Percentiles rank a stretch among this genome's conserved stretches.
These are phyloP conservation scores for Actinostola sp. DNA, from an alignment of 92 coral and sea anemone species.

Conservation along the genomic window DNA sequence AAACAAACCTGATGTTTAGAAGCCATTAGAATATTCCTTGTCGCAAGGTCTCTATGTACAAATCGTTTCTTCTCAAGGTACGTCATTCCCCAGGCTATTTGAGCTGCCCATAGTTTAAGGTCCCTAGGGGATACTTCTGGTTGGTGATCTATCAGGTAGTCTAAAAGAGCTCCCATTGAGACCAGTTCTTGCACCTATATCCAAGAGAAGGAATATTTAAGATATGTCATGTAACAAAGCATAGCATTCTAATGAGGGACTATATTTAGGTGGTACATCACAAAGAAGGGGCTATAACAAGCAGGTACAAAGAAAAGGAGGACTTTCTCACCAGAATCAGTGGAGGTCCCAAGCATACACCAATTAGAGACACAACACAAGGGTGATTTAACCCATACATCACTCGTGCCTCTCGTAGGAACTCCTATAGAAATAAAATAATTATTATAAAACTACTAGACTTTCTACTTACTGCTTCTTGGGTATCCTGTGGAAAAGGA, in stretches of 20 bases:
- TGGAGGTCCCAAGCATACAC: conserved; percentile 99
- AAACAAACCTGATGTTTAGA: conserved; percentile 86
- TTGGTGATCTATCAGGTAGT: conserved; percentile 78
- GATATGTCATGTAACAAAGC: too few relatives aligned
- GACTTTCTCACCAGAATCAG: conserved; percentile 89
- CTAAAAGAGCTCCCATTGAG: conserved; percentile 94
- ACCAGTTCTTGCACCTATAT: conserved; percentile 94
- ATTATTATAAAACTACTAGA: too few relatives aligned
- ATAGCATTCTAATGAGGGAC: too few relatives aligned
- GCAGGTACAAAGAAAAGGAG: too few relatives aligned
- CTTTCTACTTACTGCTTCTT: too few relatives aligned
- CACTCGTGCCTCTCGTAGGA: conserved; percentile 94
- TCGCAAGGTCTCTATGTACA: conserved; percentile 97
- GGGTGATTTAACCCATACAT: conserved; percentile 98
- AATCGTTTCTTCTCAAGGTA: conserved; percentile 97
- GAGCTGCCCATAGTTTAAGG: conserved; percentile 97
- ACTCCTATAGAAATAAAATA: conserved; percentile 60
- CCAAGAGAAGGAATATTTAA: neutral
- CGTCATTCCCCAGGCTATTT: conserved; percentile 99
- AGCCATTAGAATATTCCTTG: conserved; percentile 94
- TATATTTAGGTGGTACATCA: too few relatives aligned
- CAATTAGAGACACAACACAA: conserved; percentile 92
- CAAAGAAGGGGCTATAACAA: too few relatives aligned
- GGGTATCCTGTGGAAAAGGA: too few relatives aligned
- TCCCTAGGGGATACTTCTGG: conserved; percentile 81